These are phyloP conservation scores for Liparis tanakae DNA, from an alignment of 2,797 vertebrate genomes.

Conservation along the genomic window DNA sequence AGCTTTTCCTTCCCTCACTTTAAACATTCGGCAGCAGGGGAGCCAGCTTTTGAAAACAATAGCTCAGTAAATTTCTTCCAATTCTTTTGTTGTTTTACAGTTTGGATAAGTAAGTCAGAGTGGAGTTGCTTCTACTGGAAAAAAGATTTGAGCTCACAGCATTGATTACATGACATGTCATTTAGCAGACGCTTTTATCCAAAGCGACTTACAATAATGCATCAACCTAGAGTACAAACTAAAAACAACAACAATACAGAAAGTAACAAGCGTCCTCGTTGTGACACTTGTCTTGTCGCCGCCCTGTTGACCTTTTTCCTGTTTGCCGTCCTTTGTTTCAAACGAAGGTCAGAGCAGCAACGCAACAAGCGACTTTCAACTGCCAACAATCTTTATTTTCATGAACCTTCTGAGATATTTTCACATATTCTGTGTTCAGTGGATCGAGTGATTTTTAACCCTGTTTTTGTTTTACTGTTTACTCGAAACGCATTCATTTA, in stretches of 20 bases:
- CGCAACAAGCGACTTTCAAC: neutral
- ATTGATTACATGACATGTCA: slow-evolving; percentile 9
- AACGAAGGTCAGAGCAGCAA: slow-evolving; percentile 8
- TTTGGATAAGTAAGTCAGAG: neutral
- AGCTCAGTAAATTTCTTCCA: neutral
- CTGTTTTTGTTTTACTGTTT: neutral
- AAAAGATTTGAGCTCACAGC: neutral
- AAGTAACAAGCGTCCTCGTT: slow-evolving; percentile 12
- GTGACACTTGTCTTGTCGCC: slow-evolving; percentile 2
- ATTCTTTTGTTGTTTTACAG: neutral
- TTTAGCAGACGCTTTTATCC: no score
- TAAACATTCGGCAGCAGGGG: neutral
- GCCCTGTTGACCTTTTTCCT: slow-evolving; percentile 32
- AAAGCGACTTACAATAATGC: no score
- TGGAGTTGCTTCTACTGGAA: neutral
- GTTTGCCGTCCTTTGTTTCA: slow-evolving; percentile 8
- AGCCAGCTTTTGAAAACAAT: neutral
- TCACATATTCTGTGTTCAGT: neutral
- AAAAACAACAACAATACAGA: no score
- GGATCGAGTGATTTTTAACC: neutral
- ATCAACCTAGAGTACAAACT: no score
- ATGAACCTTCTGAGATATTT: neutral
- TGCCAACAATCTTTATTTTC: neutral
- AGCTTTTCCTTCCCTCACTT: neutral
- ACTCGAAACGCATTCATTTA: neutral